Evolutionary conservation across 2,888 invertebrate species (phyloP).

Genomic region (Notocelia uddmanniana): DNA sequence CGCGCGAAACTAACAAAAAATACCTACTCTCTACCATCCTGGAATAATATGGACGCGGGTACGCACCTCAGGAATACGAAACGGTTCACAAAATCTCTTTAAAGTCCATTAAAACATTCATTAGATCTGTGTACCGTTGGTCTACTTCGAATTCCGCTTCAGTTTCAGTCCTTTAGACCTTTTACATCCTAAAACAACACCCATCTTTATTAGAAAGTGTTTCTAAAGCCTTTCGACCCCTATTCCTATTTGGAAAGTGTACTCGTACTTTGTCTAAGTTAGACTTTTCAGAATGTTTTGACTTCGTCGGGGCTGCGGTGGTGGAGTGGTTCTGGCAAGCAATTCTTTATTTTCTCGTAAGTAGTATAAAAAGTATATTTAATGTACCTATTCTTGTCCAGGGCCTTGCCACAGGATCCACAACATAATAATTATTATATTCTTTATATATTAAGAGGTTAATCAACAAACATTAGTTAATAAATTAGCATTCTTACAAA

Average conservation of each 20-base stretch:
- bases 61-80: background rate
- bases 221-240: slow-evolving; percentile 1
- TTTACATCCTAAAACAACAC: slow-evolving; percentile 24
- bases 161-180: slow-evolving; percentile 8
- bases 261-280: background rate
- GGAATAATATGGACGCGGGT: background rate
- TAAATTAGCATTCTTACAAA: too few species aligned
- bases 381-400: too few species aligned
- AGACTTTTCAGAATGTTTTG: background rate
- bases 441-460: too few species aligned
- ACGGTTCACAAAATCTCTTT: background rate
- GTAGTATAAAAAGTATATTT: too few species aligned
- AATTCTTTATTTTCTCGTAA: too few species aligned
- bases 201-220: slow-evolving; percentile 5
- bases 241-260: background rate
- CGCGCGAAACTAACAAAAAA: too few species aligned
- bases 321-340: background rate
- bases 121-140: background rate
- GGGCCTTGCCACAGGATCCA: too few species aligned
- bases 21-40: background rate
- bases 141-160: background rate
- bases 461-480: too few species aligned
- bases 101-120: slow-evolving; percentile 10
- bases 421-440: too few species aligned
- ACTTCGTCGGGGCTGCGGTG: too few species aligned